Base-by-base conservation (phyloP, 1,140 invertebrate species). In the Megathymus violae region DNA sequence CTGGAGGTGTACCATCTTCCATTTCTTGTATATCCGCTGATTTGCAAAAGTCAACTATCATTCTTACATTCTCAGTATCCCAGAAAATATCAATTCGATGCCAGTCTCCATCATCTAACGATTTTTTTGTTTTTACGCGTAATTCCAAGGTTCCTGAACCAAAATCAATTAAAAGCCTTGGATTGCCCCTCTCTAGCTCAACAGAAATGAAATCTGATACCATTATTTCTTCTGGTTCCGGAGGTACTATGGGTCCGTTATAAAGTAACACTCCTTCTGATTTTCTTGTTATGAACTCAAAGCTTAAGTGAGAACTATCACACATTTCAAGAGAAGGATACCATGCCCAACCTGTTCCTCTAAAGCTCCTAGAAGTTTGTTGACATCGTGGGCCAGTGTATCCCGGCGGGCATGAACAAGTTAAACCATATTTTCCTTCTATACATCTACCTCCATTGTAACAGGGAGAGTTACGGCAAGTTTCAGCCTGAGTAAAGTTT, bases 341-440 rank as follows among this genome's bases (percentile, higher is more conserved):
- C 97, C 98, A 98, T 6, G 98, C 98, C 96, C 97, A 98, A 2
- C 97, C 97, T 73, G 96, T 97, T 0, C 97, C 97, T 68, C 95
- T 93, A 91, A 99, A 99, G 78, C 96, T 97, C 79, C 98, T 93
- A 0, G 97, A 96, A 0, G 97, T 98, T 91, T 98, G 97, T 88
- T 99, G 98, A 92, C 98, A 99, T 36, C 98, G 93, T 4, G 98
- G 98, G 0, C 98, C 98, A 78, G 96, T 97, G 82, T 97, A 99
- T 0, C 97, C 97, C 38, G 94, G 92, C 0, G 96, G 97, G 92
- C 98, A 99, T 11, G 95, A 95, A 85, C 98, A 99, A 40, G 94
- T 95, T 25, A 97, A 91, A 1, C 96, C 97, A 80, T 96, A 96
- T 76, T 97, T 94, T 17, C 95, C 95, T 92, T 98, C 97, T 22